phyloP scores from a whole-genome alignment of 2,888 invertebrate genomes.

The Tachina grossa region DNA sequence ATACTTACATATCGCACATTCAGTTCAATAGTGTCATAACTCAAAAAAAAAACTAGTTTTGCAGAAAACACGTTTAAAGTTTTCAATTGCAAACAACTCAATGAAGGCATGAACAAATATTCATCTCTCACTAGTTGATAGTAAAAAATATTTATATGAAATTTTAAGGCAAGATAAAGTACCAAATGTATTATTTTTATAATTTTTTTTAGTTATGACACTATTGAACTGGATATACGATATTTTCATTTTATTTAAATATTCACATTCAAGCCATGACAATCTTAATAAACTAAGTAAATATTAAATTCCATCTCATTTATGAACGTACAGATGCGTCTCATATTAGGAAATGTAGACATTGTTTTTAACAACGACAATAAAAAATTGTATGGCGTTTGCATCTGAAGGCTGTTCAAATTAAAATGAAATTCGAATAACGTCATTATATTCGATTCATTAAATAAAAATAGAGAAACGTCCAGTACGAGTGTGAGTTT shows the following conservation, averaged over 20 bases:
- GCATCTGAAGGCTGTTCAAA: conserved; percentile 13
- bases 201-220: too few species aligned
- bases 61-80: too few species aligned
- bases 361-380: neutral
- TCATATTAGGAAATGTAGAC: neutral
- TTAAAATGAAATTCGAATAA: conserved; percentile 26
- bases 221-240: too few species aligned
- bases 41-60: too few species aligned
- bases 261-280: neutral
- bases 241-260: neutral
- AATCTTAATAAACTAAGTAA: conserved; percentile 10
- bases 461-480: neutral
- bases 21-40: too few species aligned
- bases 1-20: too few species aligned
- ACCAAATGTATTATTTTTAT: too few species aligned
- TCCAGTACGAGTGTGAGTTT: conserved; percentile 1
- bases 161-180: too few species aligned
- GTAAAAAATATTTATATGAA: too few species aligned
- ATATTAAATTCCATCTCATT: conserved; percentile 18
- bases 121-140: too few species aligned
- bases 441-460: conserved; percentile 40
- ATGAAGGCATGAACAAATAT: too few species aligned
- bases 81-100: too few species aligned
- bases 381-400: conserved; percentile 3
- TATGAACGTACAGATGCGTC: neutral